phyloP scores from a whole-genome alignment of 2,113 vertebrate genomes.

The Hipposideros armiger region DNA sequence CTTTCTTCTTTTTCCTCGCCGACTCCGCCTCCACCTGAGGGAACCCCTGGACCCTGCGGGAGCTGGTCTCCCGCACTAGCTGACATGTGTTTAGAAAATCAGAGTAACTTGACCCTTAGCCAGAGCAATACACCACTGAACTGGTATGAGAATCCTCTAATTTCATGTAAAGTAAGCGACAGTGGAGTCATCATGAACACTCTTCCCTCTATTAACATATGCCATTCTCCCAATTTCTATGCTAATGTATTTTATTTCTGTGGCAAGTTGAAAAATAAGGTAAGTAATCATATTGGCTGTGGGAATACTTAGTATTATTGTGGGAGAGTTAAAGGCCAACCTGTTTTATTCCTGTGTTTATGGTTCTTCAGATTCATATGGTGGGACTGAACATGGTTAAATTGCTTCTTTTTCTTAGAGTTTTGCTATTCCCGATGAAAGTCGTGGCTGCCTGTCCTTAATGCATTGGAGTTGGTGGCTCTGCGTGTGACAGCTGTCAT shows the following conservation, averaged over 20 bases:
- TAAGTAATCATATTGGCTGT: not conserved
- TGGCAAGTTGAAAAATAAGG: slow-evolving; percentile 28
- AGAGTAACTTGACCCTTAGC: slow-evolving; percentile 29
- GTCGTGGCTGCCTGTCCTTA: not conserved
- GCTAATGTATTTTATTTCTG: slow-evolving; percentile 20
- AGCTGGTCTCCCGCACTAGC: too few relatives aligned
- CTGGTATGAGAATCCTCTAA: not conserved
- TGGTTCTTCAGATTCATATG: not conserved
- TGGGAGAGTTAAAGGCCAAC: not conserved
- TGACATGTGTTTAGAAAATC: slow-evolving; percentile 41
- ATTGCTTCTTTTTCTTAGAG: not conserved
- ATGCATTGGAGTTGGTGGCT: not conserved
- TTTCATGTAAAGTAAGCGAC: not conserved
- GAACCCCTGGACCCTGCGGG: too few relatives aligned
- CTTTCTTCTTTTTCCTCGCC: too few relatives aligned
- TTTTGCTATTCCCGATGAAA: slow-evolving; percentile 39
- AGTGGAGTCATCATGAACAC: not conserved
- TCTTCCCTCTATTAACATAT: not conserved
- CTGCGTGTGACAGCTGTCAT: not conserved
- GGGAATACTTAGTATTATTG: not conserved
- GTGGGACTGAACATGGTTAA: not conserved
- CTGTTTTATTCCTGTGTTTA: not conserved
- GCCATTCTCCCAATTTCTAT: not conserved
- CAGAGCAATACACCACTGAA: not conserved
- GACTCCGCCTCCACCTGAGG: too few relatives aligned